Base-by-base conservation (phyloP, 2,888 invertebrate genomes). In the Chironomus riparius region DNA sequence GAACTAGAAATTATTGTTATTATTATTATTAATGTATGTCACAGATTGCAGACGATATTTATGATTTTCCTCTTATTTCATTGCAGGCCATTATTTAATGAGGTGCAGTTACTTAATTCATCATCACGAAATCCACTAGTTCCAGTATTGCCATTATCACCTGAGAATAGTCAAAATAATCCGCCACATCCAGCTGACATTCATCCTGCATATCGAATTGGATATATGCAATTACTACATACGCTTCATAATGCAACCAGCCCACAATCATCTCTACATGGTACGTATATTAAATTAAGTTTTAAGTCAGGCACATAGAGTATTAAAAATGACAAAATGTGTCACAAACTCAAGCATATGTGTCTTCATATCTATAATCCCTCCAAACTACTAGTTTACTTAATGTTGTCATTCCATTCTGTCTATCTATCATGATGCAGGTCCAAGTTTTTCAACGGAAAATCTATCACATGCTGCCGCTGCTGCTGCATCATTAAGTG, bases 181-280 rank as follows among this genome's bases (percentile, higher is more conserved):
- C 85, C 88, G 84, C 79, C 84, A 83, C 83, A 86, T 85, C 81
- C 86, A 83, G 82, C 84, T 81, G 83, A 84, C 61, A 83, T 84
- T 78, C 90, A 90, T 85, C 89, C 90, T 80, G 90, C 91, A 78
- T 91, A 90, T 83, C 87, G 91, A 83, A 88, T 91, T 81, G 87
- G 87, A 78, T 91, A 91, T 86, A 91, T 92, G 90, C 92, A 92
- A 86, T 91, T 91, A 84, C 87, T 91, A 79, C 91, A 91, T 82
- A 88, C 90, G 77, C 86, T 90, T 79, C 90, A 91, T 83, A 87
- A 87, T 83, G 86, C 87, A 79, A 83, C 85, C 81, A 88, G 88
- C 82, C 88, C 89, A 78, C 86, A 87, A 78, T 87, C 90, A 80
- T 90, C 91, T 78, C 86, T 91, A 81, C 90, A 91, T 83, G 91